A percentile compares a stretch with the other conserved stretches of the same genome.
Conservation (phyloP, 64 coral and sea anemone genomes). For the Porites lutea region DNA sequence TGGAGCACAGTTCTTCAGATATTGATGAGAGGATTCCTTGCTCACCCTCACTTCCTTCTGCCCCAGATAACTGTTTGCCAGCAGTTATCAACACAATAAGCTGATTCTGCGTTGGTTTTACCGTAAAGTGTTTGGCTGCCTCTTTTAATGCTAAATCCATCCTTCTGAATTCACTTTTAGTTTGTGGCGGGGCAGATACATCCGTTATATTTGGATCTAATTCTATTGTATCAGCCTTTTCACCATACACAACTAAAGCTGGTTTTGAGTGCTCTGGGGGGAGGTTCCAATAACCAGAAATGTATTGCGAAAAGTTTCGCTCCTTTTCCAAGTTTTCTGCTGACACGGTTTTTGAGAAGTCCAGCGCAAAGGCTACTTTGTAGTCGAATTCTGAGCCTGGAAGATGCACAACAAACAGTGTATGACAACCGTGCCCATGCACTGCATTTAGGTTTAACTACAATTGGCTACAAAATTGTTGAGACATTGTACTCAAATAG, state of each 20-base stretch:
- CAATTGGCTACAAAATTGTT: too few relatives aligned
- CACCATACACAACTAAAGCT: background rate
- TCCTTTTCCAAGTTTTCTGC: background rate
- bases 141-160: background rate
- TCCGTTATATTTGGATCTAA: background rate
- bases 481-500: too few relatives aligned
- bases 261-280: background rate
- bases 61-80: background rate
- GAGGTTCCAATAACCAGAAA: background rate
- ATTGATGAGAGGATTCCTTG: background rate
- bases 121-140: background rate
- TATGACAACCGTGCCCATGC: too few relatives aligned
- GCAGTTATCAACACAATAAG: slow-evolving; percentile 5
- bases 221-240: background rate
- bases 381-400: background rate
- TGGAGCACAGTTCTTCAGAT: background rate
- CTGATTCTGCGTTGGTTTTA: background rate
- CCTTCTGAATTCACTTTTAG: background rate
- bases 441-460: too few relatives aligned
- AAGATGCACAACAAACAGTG: background rate
- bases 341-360: slow-evolving; percentile 9
- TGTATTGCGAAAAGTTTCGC: background rate
- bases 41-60: background rate
- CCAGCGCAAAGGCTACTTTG: slow-evolving; percentile 13
- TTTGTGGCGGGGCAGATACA: too few relatives aligned